phyloP scores from a whole-genome alignment of 2,113 vertebrate genomes.

The Apteryx owenii region DNA sequence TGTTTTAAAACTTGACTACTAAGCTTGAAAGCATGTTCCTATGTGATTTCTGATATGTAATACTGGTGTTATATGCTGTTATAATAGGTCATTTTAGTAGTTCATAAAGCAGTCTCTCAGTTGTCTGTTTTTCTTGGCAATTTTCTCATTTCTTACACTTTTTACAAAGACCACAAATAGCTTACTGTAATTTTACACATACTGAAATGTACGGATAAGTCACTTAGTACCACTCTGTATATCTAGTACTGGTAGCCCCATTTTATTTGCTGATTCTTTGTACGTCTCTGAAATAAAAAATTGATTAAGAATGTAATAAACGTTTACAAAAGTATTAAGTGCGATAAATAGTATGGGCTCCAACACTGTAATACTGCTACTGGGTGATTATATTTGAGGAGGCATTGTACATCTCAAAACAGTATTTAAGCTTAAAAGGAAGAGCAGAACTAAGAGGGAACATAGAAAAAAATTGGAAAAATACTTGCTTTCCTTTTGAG shows the following conservation, averaged over 20 bases:
- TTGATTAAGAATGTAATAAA: background rate
- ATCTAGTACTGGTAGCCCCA: background rate
- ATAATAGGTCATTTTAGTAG: background rate
- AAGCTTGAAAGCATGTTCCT: accelerated
- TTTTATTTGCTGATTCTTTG: background rate
- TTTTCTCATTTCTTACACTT: background rate
- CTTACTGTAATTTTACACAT: background rate
- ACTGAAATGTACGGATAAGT: background rate
- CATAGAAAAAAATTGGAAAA: background rate
- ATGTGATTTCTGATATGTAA: background rate
- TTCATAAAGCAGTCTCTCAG: background rate
- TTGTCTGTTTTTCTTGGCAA: background rate
- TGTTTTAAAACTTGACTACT: background rate
- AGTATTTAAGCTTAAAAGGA: background rate
- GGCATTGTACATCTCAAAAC: background rate
- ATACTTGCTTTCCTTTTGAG: background rate
- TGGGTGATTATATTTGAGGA: background rate
- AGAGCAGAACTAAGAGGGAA: background rate
- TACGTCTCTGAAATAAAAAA: background rate
- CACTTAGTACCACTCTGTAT: background rate
- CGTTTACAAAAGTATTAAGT: background rate
- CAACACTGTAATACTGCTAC: background rate
- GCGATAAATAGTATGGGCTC: background rate
- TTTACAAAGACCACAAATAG: background rate
- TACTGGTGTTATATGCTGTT: accelerated